A percentile compares a stretch with the other conserved stretches of the same genome.
Conservation (phyloP, 2,888 invertebrate genomes). For the Ophraella communa region DNA sequence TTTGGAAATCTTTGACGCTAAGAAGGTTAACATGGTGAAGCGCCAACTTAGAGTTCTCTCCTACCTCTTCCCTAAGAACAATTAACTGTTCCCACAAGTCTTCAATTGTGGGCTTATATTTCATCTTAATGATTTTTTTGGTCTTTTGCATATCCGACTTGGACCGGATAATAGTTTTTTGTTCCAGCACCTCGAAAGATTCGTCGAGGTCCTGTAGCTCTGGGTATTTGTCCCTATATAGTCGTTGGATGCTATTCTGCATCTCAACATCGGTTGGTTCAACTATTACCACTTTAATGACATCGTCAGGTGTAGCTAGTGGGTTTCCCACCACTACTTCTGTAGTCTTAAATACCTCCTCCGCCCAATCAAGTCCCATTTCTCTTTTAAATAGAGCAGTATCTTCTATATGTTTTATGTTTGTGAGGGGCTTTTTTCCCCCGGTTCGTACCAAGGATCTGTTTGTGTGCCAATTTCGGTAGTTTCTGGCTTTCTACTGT, state of each 20-base stretch:
- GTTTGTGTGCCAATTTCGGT: too few relatives aligned
- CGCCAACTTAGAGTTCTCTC: background rate
- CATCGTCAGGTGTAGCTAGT: background rate
- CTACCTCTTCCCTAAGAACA: background rate
- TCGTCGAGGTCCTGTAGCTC: background rate
- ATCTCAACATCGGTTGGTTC: background rate
- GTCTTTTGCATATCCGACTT: background rate
- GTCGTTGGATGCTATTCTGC: background rate
- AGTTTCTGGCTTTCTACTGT: too few relatives aligned
- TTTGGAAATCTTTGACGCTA: background rate
- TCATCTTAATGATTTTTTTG: background rate
- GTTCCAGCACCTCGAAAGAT: background rate
- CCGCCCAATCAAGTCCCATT: background rate
- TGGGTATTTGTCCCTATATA: background rate
- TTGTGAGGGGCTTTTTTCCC: too few relatives aligned
- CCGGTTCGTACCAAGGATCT: too few relatives aligned
- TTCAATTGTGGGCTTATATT: background rate
- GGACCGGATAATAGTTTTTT: background rate
- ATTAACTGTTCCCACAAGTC: background rate
- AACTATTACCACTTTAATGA: background rate
- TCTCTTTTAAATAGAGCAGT: background rate
- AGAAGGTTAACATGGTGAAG: background rate
- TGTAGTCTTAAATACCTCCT: background rate
- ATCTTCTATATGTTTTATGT: background rate
- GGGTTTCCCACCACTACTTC: background rate